Base-by-base conservation (phyloP, 1,140 invertebrate species). In the Drosophila nigromelanica region DNA sequence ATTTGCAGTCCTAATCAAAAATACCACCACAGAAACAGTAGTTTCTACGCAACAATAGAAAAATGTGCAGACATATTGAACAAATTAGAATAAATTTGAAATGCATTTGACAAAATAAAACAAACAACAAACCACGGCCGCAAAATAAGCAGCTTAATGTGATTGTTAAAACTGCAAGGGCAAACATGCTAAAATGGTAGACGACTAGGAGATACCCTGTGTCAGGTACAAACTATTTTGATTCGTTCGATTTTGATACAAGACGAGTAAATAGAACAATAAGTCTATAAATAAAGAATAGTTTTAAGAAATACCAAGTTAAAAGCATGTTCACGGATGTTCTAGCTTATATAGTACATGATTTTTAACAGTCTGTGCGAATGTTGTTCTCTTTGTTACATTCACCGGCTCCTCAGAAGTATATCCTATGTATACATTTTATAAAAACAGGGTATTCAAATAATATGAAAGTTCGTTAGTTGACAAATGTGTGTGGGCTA, bases 391-490 rank as follows among this genome's bases (percentile, higher is more conserved):
- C 0, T 6, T 27, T 27, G 27, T 27, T 27, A 27, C 27, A 27
- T 27, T 27, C 5, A 6, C 0, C 0, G 4, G 0, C 1, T 6
- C 27, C 27, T 6, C 27, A 27, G 27, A 5, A 27, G 1, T 27
- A 27, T 27, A 6, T 0, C 33, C 33, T 3, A 7, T 35, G 33
- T 7, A 35, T 8, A 35, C 33, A 35, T 35, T 10, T 35, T 35
- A 35, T 8, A 2, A 8, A 10, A 8, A 5, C 0, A 45, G 14
- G 40, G 40, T 45, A 58, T 43, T 18, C 80, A 76, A 85, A 83
- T 85, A 83, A 85, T 85, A 80, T 73, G 63, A 78, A 75, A 81
- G 78, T 78, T 87, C 78, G 86, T 87, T 87, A 67, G 67, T 40
- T 82, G 55, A 24, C 67, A 54, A 51, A 78, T 66, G 40, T 55